Conservation (phyloP, 53 echinoderm and acorn worm species). For the Temnopleurus reevesii region DNA sequence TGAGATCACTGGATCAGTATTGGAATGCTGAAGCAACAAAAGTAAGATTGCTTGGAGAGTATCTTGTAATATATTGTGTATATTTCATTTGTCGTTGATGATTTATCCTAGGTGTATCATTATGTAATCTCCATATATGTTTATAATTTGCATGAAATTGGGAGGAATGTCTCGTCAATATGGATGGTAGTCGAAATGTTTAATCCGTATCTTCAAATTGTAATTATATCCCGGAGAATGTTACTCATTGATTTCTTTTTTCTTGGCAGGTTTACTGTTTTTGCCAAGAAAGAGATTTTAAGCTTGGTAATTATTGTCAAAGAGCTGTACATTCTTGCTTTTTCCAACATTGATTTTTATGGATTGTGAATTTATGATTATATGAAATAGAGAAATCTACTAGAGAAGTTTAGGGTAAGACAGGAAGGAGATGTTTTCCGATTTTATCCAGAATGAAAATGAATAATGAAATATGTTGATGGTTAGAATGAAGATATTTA, state of each 20-base stretch:
- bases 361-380: slow-evolving; percentile 28
- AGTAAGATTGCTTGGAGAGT: slow-evolving; percentile 1
- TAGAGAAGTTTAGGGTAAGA: background rate
- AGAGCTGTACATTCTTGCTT: slow-evolving; percentile 38
- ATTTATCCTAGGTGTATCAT: slow-evolving; percentile 31
- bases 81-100: slow-evolving; percentile 43
- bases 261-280: background rate
- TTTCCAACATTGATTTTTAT: slow-evolving; percentile 37
- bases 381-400: slow-evolving; percentile 13
- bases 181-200: background rate
- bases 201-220: slow-evolving; percentile 44
- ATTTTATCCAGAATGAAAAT: background rate
- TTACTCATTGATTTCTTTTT: background rate
- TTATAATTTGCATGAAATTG: slow-evolving; percentile 54
- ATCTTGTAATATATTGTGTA: slow-evolving; percentile 52
- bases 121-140: slow-evolving; percentile 44
- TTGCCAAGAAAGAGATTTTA: background rate
- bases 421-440: background rate
- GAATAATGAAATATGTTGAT: slow-evolving; percentile 36
- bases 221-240: slow-evolving; percentile 37
- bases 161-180: background rate
- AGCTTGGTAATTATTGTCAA: slow-evolving; percentile 3
- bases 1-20: slow-evolving; percentile 42
- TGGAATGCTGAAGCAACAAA: background rate
- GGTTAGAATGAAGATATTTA: slow-evolving; percentile 3